These are phyloP conservation scores for Polyodon spathula DNA, from an alignment of 2,113 vertebrate genomes.

Conservation along the genomic window DNA sequence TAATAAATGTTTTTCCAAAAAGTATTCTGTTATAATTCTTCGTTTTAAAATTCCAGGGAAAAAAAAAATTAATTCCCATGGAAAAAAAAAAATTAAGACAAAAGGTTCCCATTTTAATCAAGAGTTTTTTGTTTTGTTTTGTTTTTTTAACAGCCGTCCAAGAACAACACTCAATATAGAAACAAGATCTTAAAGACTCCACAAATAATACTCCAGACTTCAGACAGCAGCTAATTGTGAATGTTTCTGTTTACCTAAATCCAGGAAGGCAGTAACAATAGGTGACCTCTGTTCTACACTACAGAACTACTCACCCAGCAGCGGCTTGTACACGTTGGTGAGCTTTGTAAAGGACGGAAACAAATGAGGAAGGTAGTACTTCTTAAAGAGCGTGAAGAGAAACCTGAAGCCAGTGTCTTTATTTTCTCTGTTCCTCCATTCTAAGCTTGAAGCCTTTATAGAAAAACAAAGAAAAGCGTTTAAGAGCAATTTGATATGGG, in stretches of 20 bases:
- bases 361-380: constrained; percentile 94
- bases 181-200: neutral
- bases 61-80: too few species aligned
- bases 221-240: too few species aligned
- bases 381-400: constrained; percentile 91
- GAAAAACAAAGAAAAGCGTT: constrained; percentile 27
- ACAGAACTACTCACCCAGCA: constrained; percentile 74
- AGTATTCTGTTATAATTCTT: too few species aligned
- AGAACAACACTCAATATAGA: neutral
- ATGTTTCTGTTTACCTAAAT: neutral
- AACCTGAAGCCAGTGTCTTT: constrained; percentile 95
- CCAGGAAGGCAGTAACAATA: neutral
- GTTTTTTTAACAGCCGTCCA: neutral
- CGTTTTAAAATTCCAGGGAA: too few species aligned
- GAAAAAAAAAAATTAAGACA: too few species aligned
- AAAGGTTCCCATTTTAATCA: too few species aligned
- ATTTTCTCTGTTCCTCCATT: constrained; percentile 92
- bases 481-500: constrained; percentile 28
- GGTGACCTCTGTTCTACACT: neutral
- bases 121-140: too few species aligned
- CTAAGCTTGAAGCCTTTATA: constrained; percentile 83
- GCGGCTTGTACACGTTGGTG: constrained; percentile 94
- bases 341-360: constrained; percentile 92
- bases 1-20: too few species aligned
- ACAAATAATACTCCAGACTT: neutral